Evolutionary conservation across 2,888 invertebrate genomes (phyloP), one percentile per base, ranked within the genome.

Genomic region (Tiliacea aurago): DNA sequence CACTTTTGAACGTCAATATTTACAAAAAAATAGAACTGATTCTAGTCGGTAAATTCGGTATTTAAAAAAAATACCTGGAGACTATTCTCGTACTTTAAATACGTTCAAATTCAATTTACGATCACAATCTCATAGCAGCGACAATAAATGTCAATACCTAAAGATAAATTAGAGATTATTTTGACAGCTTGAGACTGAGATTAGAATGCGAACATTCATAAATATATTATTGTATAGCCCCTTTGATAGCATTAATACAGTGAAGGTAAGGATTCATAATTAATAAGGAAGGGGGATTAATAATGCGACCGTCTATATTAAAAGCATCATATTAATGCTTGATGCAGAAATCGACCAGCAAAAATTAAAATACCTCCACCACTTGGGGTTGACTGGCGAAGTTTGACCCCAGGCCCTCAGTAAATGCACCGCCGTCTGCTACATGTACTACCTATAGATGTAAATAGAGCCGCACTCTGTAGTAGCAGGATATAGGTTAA

Each of bases 401-500:
- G 63, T 63, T 41, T 7, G 53, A 49, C 41, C 41, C 28, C n/a
- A n/a, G n/a, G n/a, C n/a, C n/a, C 9, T 66, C 45, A 13, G 33
- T 53, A 43, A 61, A 59, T 49, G 68, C 61, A 49, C 45, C n/a
- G 13, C 23, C 49, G 41, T n/a, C 47, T 61, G 15, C 18, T 15
- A 13, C 10, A 20, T 11, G 33, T 20, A 61, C 33, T 45, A n/a
- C n/a, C n/a, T n/a, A 49, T 6, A 23, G 20, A 64, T 64, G 23
- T 43, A 28, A 37, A 53, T 13, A 20, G 5, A 47, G 4, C 13
- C 10, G 33, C 43, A 63, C 43, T 69, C 33, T 65, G 56, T n/a
- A 28, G 53, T 13, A 47, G 11, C 20, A 2, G 41, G 59, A 71
- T 66, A 76, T 71, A 75, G 80, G 74, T 72, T 80, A 64, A 76